Evolutionary conservation across 2,888 invertebrate species (phyloP), one percentile per base, ranked within the genome.

Genomic region (Thumatha senex): DNA sequence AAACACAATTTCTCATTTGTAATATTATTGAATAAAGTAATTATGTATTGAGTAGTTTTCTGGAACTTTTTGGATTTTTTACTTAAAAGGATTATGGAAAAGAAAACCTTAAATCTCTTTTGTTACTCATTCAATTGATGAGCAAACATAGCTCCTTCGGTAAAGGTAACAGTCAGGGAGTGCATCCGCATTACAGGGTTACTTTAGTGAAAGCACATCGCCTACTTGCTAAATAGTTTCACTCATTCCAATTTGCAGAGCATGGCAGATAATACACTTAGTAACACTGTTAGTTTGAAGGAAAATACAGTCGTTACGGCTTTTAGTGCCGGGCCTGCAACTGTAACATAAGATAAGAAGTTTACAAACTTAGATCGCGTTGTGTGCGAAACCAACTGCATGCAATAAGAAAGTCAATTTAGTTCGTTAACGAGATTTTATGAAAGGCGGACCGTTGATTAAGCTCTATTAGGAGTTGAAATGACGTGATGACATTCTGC

Each of bases 341-440:
- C 74, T 76, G 75, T 78, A 76, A 75, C 73, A 69, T 65, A 58
- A 69, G 72, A 79, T 80, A 81, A 80, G 74, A 73, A 74, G 70
- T 83, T 81, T 80, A 80, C 78, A 78, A 82, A 82, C 76, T 80
- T 78, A 64, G 72, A 74, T 76, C 67, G 74, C 69, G 69, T 72
- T 68, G 72, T 66, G 68, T 71, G 70, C 65, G 61, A 67, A 75
- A 73, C 71, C 81, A 82, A 76, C 70, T 71, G 64, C 66, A 73
- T 71, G 76, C 77, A 80, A 79, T 81, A 82, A 81, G 80, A 85
- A 84, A 84, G 79, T 79, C 79, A 82, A 84, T 88, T 86, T 82
- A 76, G 78, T 78, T 75, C 74, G 77, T 79, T 85, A 87, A 86
- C 84, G 76, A 85, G 86, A 83, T 86, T 82, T 80, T 77, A 78